Base-by-base conservation (phyloP, 1,140 invertebrate genomes). In the Penaeus indicus region DNA sequence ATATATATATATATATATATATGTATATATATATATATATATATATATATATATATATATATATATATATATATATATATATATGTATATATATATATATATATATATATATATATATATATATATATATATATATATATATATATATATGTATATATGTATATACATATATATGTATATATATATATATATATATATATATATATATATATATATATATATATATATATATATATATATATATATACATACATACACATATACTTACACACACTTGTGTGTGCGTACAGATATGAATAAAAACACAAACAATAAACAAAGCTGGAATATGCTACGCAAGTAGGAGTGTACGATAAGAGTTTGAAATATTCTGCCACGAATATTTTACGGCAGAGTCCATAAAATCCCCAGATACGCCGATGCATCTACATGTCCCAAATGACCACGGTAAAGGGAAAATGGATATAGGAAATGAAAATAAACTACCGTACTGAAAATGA, bases 21-120 rank as follows among this genome's bases (percentile, higher is more conserved):
- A 75, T 75, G 27, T 75, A 75, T 75, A 75, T 75, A 75, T 75
- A 75, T 75, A 75, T 75, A 75, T 75, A 75, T 75, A 75, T 75
- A 75, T 75, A 75, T 75, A 75, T 75, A 75, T 75, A 25, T 27
- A 75, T 75, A 75, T 75, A 75, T 75, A 75, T 75, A 75, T 75
- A 75, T 75, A 75, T 25, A 75, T 75, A 25, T 75, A 25, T 75
- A 25, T 75, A 25, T 75, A 25, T 75, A 25, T 75, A 25, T 27
- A 25, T 75, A 25, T 75, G 10, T 75, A 25, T 75, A 13, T 54
- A 13, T 54, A 13, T 54, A 25, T 75, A 25, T 75, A 25, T 75
- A 25, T 75, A 25, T 75, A 5, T 22, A 25, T 25, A 11, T 75
- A 25, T 75, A 25, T 75, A 25, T 75, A 25, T 27, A 25, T 75